These are phyloP conservation scores for Desmophyllum pertusum DNA, from an alignment of 92 coral and sea anemone genomes.

Conservation along the genomic window DNA sequence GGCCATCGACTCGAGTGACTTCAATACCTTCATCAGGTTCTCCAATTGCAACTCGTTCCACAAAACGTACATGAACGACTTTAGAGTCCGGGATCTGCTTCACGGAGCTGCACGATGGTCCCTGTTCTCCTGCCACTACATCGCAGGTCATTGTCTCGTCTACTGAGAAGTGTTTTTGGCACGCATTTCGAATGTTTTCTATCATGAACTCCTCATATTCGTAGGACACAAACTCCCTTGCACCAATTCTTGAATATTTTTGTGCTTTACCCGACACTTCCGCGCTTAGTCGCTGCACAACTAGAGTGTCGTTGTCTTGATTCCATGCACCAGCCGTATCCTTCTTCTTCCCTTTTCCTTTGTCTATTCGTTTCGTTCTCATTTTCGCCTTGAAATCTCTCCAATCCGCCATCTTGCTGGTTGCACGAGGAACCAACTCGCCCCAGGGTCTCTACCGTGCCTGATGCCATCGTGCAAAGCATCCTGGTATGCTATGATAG, in stretches of 20 bases:
- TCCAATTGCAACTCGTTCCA: too few relatives aligned
- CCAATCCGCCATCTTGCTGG: too few relatives aligned
- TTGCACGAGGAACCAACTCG: too few relatives aligned
- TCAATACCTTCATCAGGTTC: too few relatives aligned
- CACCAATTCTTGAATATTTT: neutral
- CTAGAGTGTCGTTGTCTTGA: conserved; percentile 21
- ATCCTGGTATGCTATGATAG: too few relatives aligned
- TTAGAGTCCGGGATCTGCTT: neutral
- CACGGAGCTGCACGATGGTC: neutral
- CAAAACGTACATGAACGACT: conserved; percentile 12
- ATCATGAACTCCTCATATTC: neutral
- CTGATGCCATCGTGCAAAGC: too few relatives aligned
- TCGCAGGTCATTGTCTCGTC: neutral
- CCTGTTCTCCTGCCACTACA: neutral
- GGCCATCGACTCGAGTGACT: too few relatives aligned
- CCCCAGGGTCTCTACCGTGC: too few relatives aligned
- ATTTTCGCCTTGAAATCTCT: too few relatives aligned
- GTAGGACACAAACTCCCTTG: neutral
- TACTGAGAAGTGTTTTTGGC: neutral
- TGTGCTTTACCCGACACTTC: neutral
- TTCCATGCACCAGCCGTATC: too few relatives aligned
- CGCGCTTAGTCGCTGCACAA: neutral
- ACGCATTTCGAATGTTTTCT: neutral
- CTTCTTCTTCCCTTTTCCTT: too few relatives aligned
- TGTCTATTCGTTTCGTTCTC: too few relatives aligned